A percentile compares a stretch with the other conserved stretches of the same genome.
phyloP scores from a whole-genome alignment of 2,797 vertebrate species.

The Neoniphon sammara region DNA sequence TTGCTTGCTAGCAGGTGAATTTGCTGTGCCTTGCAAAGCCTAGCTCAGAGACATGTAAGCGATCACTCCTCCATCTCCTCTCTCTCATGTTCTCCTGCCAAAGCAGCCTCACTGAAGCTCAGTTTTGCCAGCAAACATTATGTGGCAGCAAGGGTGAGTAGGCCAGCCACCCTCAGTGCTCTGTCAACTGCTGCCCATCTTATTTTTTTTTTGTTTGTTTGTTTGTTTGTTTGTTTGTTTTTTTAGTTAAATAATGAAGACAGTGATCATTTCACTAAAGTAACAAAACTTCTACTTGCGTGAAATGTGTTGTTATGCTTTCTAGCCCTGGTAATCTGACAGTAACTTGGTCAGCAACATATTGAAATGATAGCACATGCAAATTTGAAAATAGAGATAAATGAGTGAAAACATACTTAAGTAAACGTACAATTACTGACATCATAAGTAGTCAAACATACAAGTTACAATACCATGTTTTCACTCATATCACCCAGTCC shows the following conservation, averaged over 20 bases:
- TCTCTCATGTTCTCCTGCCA: not conserved
- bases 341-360: too few relatives aligned
- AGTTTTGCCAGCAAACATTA: slow-evolving; percentile 35
- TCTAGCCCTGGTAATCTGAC: too few relatives aligned
- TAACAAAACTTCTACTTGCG: too few relatives aligned
- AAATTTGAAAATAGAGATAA: too few relatives aligned
- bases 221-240: not conserved
- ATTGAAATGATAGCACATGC: too few relatives aligned
- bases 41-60: slow-evolving; percentile 38
- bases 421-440: too few relatives aligned
- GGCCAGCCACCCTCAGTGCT: slow-evolving; percentile 16
- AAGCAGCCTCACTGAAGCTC: slow-evolving; percentile 29
- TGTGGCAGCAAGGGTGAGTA: slow-evolving; percentile 2
- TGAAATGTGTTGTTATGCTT: too few relatives aligned
- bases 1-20: slow-evolving; percentile 40
- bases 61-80: slow-evolving; percentile 11
- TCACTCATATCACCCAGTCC: too few relatives aligned
- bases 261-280: too few relatives aligned
- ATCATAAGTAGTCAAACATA: too few relatives aligned
- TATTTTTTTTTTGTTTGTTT: not conserved
- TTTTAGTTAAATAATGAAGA: not conserved
- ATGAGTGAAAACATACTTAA: too few relatives aligned
- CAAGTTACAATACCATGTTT: too few relatives aligned
- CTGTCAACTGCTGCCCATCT: not conserved
- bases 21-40: slow-evolving; percentile 38